These are phyloP conservation scores for Watsonalla cultraria DNA, from an alignment of 2,888 invertebrate species.

Conservation along the genomic window DNA sequence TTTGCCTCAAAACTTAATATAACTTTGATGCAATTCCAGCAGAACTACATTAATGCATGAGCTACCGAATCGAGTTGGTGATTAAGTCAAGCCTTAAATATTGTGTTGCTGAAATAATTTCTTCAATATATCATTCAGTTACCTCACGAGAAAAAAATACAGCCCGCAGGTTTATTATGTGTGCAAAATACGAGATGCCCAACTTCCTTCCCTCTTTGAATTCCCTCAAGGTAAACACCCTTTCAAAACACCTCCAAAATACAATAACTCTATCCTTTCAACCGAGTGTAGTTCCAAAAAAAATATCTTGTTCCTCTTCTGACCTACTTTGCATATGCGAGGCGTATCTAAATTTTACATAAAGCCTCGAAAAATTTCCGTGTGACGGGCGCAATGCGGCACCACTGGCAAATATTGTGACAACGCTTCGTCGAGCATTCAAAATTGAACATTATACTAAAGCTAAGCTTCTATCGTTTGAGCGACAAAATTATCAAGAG, in stretches of 20 bases:
- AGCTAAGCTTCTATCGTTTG: conserved; percentile 9
- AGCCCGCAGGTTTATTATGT: too few species aligned
- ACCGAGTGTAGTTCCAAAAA: conserved; percentile 14
- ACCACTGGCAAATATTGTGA: conserved; percentile 38
- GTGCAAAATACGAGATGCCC: background rate
- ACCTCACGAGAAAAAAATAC: too few species aligned
- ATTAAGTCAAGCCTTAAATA: too few species aligned
- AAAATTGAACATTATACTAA: conserved; percentile 20
- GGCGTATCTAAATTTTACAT: conserved; percentile 26
- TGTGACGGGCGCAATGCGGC: conserved; percentile 42
- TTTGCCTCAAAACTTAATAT: too few species aligned
- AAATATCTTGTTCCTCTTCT: conserved; percentile 22
- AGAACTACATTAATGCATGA: too few species aligned
- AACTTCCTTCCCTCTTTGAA: background rate
- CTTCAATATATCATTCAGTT: too few species aligned
- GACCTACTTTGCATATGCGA: conserved; percentile 29
- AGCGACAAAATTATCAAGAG: conserved; percentile 21
- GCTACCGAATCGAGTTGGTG: too few species aligned
- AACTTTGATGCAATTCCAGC: too few species aligned
- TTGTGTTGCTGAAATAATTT: too few species aligned
- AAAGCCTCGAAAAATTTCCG: conserved; percentile 41
- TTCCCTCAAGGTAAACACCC: background rate
- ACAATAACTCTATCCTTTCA: background rate
- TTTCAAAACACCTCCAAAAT: background rate
- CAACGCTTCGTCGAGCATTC: conserved; percentile 24